Evolutionary conservation across 2,797 vertebrate genomes (phyloP).

Genomic region (Epinephelus coioides): DNA sequence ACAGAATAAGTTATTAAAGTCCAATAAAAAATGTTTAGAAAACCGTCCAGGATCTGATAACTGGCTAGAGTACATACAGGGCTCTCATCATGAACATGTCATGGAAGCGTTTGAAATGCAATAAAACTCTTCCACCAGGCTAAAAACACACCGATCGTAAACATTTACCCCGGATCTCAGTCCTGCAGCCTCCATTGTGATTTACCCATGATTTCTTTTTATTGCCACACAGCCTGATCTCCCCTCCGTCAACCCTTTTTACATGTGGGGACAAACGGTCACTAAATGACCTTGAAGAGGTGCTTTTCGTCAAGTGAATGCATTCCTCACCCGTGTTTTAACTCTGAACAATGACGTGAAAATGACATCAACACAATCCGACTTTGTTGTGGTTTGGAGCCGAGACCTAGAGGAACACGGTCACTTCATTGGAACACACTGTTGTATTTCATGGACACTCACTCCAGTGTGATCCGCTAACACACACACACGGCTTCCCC

Average conservation of each 20-base stretch:
- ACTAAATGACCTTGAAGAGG: slow-evolving; percentile 10
- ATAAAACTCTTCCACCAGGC: slow-evolving; percentile 6
- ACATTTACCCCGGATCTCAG: slow-evolving; percentile 22
- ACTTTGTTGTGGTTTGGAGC: slow-evolving; percentile 12
- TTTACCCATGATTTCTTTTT: slow-evolving; percentile 11
- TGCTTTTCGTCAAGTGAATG: slow-evolving; percentile 24
- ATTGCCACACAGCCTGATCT: slow-evolving; percentile 8
- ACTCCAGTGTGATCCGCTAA: slow-evolving; percentile 42
- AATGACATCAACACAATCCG: slow-evolving; percentile 13
- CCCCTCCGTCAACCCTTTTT: background rate
- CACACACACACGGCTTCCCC: slow-evolving; percentile 39
- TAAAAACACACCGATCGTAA: slow-evolving; percentile 15
- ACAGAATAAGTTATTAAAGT: slow-evolving; percentile 15
- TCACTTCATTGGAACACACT: slow-evolving; percentile 28
- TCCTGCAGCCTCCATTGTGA: slow-evolving; percentile 11
- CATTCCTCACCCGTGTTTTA: slow-evolving; percentile 3
- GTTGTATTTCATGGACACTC: slow-evolving; percentile 43
- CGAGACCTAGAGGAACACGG: slow-evolving; percentile 24
- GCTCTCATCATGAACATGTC: background rate
- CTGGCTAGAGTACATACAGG: background rate
- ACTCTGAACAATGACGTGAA: slow-evolving; percentile 11
- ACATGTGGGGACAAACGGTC: background rate
- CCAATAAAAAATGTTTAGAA: slow-evolving; percentile 39
- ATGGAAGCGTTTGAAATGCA: slow-evolving; percentile 26
- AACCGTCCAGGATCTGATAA: slow-evolving; percentile 16